Evolutionary conservation across 2,797 vertebrate species (phyloP).

Genomic region (Adrianichthys oophorus): DNA sequence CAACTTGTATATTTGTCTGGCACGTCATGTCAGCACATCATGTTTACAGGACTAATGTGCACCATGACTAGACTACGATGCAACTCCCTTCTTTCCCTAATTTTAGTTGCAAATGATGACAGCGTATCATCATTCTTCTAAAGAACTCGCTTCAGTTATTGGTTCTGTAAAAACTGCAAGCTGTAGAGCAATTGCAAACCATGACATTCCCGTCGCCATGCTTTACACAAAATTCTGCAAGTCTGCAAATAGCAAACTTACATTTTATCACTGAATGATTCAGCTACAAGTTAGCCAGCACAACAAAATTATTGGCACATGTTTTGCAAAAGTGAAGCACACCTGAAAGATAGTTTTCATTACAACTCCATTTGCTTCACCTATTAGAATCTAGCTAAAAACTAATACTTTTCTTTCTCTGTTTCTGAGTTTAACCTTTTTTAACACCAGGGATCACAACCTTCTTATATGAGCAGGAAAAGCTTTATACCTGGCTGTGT

Average conservation of each 20-base stretch:
- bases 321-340: background rate
- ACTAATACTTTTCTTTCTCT: too few species aligned
- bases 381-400: too few species aligned
- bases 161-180: background rate
- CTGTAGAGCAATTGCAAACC: background rate
- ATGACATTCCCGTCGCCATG: too few species aligned
- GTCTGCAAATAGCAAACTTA: background rate
- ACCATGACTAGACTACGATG: background rate
- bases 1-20: background rate
- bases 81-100: background rate
- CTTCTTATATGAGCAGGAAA: too few species aligned
- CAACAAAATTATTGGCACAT: background rate
- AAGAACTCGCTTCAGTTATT: background rate
- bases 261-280: background rate
- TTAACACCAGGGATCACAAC: too few species aligned
- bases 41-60: conserved; percentile 1
- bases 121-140: background rate
- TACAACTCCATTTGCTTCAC: too few species aligned
- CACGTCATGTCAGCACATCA: background rate
- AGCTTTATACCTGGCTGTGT: too few species aligned
- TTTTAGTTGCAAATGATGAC: background rate
- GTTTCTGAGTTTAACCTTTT: too few species aligned
- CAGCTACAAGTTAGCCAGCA: background rate
- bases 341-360: background rate
- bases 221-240: background rate